Percentiles rank a stretch among this genome's conserved stretches.
These are phyloP conservation scores for Callyntrura sp. DNA, from an alignment of 2,888 invertebrate species.

Conservation along the genomic window DNA sequence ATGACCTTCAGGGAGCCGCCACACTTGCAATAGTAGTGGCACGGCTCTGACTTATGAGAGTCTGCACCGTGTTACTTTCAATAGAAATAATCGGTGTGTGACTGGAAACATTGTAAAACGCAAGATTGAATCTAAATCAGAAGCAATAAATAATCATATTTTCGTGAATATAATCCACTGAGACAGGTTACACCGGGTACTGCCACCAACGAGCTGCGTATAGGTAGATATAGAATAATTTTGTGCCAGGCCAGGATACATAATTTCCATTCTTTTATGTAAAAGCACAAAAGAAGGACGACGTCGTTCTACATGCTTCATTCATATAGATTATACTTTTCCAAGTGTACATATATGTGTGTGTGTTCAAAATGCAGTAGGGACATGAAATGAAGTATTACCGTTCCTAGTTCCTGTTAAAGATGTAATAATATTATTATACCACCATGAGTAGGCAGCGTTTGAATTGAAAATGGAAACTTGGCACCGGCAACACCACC, in stretches of 20 bases:
- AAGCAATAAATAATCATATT: slow-evolving; percentile 82
- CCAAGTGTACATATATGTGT: no score
- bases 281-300: neutral
- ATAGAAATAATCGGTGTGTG: slow-evolving; percentile 39
- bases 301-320: neutral
- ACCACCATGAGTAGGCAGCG: neutral
- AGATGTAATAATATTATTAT: neutral
- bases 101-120: slow-evolving; percentile 66
- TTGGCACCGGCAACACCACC: slow-evolving; percentile 12
- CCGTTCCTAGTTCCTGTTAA: neutral
- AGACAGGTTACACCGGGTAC: slow-evolving; percentile 53
- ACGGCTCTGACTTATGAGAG: neutral
- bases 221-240: neutral
- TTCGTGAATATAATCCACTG: slow-evolving; percentile 82
- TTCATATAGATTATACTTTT: neutral
- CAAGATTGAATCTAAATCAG: slow-evolving; percentile 80
- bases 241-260: neutral
- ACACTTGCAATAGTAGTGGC: slow-evolving; percentile 13
- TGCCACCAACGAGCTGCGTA: neutral
- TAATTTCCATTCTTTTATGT: neutral
- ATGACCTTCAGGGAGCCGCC: slow-evolving; percentile 64
- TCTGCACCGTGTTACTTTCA: neutral
- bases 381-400: neutral
- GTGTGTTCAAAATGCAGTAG: neutral
- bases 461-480: slow-evolving; percentile 26